These are phyloP conservation scores for Haliclystus octoradiatus DNA, from an alignment of 30 jellyfish, hydroid and myxozoan genomes.

Conservation along the genomic window DNA sequence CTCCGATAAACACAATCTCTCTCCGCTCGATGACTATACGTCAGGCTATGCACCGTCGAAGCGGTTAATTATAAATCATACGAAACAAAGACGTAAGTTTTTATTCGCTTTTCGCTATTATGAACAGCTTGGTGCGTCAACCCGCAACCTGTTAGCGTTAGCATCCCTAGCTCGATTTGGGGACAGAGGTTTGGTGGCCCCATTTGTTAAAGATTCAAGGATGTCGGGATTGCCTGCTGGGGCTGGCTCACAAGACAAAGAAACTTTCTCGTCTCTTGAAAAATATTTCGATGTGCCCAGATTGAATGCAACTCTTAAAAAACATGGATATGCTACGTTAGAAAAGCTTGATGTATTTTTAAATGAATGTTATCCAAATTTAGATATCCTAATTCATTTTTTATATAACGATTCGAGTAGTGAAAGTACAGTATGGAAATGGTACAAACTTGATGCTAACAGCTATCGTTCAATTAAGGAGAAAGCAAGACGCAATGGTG, in stretches of 20 bases:
- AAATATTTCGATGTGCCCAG: constrained; percentile 55
- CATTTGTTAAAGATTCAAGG: constrained; percentile 82
- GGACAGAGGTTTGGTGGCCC: constrained; percentile 61
- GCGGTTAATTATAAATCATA: too few relatives aligned
- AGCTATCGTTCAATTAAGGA: constrained; percentile 1
- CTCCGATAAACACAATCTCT: too few relatives aligned
- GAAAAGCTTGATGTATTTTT: constrained; percentile 45
- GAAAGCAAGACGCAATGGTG: constrained; percentile 18
- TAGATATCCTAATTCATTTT: constrained; percentile 72
- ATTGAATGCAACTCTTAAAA: constrained; percentile 42
- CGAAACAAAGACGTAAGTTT: constrained; percentile 11
- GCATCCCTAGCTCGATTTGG: constrained; percentile 74
- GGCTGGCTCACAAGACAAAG: constrained; percentile 5
- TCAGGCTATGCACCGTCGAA: too few relatives aligned
- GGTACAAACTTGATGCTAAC: constrained; percentile 52
- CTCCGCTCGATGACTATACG: too few relatives aligned
- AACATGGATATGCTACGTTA: constrained; percentile 74
- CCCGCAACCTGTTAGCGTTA: constrained; percentile 58
- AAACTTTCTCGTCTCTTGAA: constrained; percentile 17
- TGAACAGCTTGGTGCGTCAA: constrained; percentile 85
- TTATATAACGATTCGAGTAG: constrained; percentile 47
- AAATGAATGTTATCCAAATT: constrained; percentile 31
- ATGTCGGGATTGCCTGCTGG: constrained; percentile 63
- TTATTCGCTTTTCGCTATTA: constrained; percentile 74
- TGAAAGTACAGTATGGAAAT: constrained; percentile 29